Percentiles rank a stretch among this genome's conserved stretches.
Evolutionary conservation across 2,113 vertebrate species (phyloP).

Genomic region (Formicarius rufipectus): DNA sequence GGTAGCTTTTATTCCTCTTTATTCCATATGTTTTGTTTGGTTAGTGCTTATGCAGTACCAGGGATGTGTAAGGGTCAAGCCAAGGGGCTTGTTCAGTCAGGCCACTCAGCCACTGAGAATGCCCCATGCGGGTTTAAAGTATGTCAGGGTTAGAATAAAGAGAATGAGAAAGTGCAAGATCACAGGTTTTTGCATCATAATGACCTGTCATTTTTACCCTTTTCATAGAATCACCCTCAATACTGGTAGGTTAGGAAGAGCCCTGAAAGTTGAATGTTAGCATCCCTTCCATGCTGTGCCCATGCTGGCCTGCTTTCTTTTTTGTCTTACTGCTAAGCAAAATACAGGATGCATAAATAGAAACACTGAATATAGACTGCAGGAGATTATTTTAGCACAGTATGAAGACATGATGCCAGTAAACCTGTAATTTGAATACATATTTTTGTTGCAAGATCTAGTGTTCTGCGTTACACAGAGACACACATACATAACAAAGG

Average conservation of each 20-base stretch:
- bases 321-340: constrained; percentile 23
- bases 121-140: neutral
- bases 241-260: neutral
- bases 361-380: constrained; percentile 37
- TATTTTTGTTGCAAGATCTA: constrained; percentile 20
- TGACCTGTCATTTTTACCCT: neutral
- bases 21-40: no score
- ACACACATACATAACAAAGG: neutral
- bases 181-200: neutral
- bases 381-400: constrained; percentile 36
- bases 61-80: neutral
- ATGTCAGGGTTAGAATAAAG: neutral
- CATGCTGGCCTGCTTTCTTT: constrained; percentile 1
- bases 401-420: constrained; percentile 12
- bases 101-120: neutral
- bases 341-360: constrained; percentile 39
- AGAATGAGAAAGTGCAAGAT: neutral
- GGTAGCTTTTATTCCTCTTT: neutral
- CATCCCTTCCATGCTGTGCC: neutral
- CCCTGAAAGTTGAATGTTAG: neutral
- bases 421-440: constrained; percentile 46
- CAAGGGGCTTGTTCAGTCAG: neutral
- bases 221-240: neutral
- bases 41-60: neutral
- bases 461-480: neutral